These are phyloP conservation scores for Eremophila alpestris DNA, from an alignment of 2,797 vertebrate genomes.

Conservation along the genomic window DNA sequence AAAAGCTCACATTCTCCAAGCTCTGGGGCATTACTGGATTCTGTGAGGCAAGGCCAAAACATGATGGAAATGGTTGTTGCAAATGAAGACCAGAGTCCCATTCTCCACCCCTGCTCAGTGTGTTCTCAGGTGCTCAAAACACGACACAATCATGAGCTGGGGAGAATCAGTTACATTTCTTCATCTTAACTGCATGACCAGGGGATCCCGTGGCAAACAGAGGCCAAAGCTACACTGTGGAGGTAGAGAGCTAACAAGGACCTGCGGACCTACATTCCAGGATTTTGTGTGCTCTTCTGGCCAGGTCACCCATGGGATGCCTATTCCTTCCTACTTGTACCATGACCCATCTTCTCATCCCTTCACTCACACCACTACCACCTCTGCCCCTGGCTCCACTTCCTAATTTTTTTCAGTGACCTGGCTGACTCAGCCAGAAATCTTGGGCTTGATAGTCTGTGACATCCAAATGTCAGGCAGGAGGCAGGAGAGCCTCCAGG, in stretches of 20 bases:
- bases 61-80: background rate
- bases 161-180: background rate
- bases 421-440: background rate
- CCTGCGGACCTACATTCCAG: background rate
- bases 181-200: background rate
- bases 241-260: background rate
- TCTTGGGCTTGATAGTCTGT: background rate
- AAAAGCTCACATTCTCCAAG: background rate
- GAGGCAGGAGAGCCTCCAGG: background rate
- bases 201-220: background rate
- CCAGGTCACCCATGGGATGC: background rate
- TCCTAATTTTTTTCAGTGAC: background rate
- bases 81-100: background rate
- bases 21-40: background rate
- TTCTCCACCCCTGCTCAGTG: background rate
- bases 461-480: background rate
- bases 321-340: background rate
- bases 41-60: background rate
- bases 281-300: background rate
- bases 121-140: background rate
- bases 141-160: background rate
- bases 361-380: background rate
- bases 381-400: background rate
- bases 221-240: background rate
- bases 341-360: background rate